These are phyloP conservation scores for Myxocyprinus asiaticus DNA, from an alignment of 2,113 vertebrate species.

Conservation along the genomic window DNA sequence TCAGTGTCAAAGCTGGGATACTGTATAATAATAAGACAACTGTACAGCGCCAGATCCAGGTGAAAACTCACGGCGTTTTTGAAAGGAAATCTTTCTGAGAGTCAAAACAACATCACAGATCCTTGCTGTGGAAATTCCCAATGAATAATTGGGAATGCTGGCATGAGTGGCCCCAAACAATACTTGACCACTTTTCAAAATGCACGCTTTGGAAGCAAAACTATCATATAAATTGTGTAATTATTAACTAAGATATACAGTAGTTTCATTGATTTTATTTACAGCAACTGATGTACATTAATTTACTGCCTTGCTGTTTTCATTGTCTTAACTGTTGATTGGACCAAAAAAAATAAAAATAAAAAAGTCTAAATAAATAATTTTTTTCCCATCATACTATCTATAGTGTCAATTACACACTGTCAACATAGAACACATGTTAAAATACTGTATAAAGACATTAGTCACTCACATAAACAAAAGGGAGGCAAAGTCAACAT, in stretches of 20 bases:
- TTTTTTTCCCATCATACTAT: conserved; percentile 17
- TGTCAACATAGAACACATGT: too few relatives aligned
- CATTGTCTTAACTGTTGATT: background rate
- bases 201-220: too few relatives aligned
- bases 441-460: background rate
- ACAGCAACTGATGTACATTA: background rate
- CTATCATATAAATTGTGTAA: background rate
- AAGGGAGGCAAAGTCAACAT: background rate
- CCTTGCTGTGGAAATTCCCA: too few relatives aligned
- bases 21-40: background rate
- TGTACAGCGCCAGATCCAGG: background rate
- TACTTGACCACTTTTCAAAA: too few relatives aligned
- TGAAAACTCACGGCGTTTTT: background rate
- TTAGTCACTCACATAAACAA: background rate
- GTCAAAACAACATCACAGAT: too few relatives aligned
- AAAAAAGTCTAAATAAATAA: background rate
- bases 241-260: background rate
- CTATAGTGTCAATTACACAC: background rate
- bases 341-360: too few relatives aligned
- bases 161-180: too few relatives aligned
- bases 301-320: background rate
- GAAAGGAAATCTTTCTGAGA: too few relatives aligned
- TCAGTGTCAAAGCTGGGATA: background rate
- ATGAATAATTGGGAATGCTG: too few relatives aligned
- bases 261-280: background rate